Evolutionary conservation across 2,888 invertebrate genomes (phyloP).

Genomic region (Nipponacmea schrenckii): DNA sequence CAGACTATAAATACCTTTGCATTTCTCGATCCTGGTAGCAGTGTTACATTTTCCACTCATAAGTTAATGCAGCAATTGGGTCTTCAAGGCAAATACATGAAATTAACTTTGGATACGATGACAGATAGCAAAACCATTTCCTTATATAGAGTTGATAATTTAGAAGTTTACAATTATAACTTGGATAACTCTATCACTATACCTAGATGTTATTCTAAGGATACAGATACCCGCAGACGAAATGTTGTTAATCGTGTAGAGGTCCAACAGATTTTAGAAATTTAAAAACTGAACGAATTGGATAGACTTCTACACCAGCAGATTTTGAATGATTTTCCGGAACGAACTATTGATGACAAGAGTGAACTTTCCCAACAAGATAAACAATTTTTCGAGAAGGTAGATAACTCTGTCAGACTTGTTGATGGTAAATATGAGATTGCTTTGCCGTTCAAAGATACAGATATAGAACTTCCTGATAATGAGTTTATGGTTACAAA

Average conservation of each 20-base stretch:
- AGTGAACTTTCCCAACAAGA: slow-evolving; percentile 17
- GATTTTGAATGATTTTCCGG: no score
- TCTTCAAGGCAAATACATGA: slow-evolving; percentile 1
- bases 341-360: not conserved
- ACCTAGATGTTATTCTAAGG: no score
- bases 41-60: slow-evolving; percentile 13
- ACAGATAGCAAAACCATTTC: not conserved
- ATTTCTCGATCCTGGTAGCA: slow-evolving; percentile 19
- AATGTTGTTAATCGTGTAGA: no score
- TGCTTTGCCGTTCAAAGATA: slow-evolving; percentile 13
- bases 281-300: no score
- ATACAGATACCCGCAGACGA: no score
- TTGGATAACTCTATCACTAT: no score
- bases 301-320: no score
- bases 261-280: no score
- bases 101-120: slow-evolving; percentile 18
- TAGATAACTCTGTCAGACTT: slow-evolving; percentile 5
- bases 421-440: slow-evolving; percentile 19
- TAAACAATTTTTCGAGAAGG: slow-evolving; percentile 19
- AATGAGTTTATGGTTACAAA: slow-evolving; percentile 9
- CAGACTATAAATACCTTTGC: slow-evolving; percentile 13
- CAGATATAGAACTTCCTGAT: slow-evolving; percentile 13
- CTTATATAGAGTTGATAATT: no score
- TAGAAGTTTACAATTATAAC: no score
- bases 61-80: not conserved